Evolutionary conservation across 2,797 vertebrate species (phyloP).

Genomic region (Lemur catta): DNA sequence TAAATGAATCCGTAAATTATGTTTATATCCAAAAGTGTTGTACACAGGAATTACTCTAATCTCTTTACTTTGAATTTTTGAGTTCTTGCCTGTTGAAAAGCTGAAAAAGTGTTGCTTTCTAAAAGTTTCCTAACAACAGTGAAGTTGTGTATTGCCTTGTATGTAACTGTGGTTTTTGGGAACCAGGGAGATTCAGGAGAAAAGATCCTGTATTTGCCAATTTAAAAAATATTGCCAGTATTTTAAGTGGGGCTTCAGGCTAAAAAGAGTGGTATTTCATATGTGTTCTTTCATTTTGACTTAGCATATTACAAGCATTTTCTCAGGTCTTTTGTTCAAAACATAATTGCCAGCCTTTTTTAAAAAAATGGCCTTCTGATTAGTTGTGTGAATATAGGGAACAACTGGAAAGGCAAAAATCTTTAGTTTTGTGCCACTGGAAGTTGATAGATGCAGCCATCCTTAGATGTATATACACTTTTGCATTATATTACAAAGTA

Average conservation of each 20-base stretch:
- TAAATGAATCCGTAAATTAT: conserved; percentile 37
- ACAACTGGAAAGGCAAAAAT: not conserved
- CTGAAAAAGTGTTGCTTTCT: not conserved
- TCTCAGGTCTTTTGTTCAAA: conserved; percentile 22
- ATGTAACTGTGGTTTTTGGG: not conserved
- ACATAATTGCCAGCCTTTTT: not conserved
- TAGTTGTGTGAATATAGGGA: not conserved
- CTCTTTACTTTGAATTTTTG: not conserved
- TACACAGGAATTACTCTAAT: not conserved
- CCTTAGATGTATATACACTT: not conserved
- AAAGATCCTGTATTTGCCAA: not conserved
- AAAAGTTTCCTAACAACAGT: not conserved
- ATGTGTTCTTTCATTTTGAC: not conserved
- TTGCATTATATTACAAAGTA: not conserved
- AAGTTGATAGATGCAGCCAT: not conserved
- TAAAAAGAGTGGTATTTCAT: not conserved
- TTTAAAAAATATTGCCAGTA: not conserved
- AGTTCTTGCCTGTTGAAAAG: conserved; percentile 26
- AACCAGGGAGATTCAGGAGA: not conserved
- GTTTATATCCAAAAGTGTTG: conserved; percentile 27
- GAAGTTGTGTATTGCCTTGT: conserved; percentile 10
- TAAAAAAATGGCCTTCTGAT: not conserved
- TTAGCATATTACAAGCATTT: conserved; percentile 9
- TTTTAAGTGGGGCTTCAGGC: not conserved
- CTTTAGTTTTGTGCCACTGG: not conserved